Base-by-base conservation (phyloP, 2,888 invertebrate genomes). In the Aphelenchoides bicaudatus region DNA sequence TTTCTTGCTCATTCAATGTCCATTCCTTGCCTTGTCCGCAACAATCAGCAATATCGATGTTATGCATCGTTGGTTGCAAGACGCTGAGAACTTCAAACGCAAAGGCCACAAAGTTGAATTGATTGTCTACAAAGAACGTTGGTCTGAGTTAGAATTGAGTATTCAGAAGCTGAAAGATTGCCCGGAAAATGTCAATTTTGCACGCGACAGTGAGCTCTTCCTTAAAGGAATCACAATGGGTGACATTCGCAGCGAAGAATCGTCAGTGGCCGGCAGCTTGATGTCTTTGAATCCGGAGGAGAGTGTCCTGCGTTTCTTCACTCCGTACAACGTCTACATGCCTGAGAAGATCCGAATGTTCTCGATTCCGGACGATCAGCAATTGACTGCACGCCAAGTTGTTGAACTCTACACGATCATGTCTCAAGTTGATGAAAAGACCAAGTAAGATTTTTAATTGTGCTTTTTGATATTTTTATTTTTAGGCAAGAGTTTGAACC, bases 311-410 rank as follows among this genome's bases (percentile, higher is more conserved):
- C 55, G 62, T 8, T 67, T 69, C 49, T 64, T 76, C 54, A 74
- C 71, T 67, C 76, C 76, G 8, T 76, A 72, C 58, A 70, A 74
- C 51, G 74, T 76, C 3, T 76, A 70, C 63, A 73, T 70, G 65
- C 74, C 73, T 25, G 76, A 77, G 60, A 76, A 76, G 59, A 61
- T 76, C 31, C 56, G 67, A 27, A 74, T 76, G 74, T 76, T 76
- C 61, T 73, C 73, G 3, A 74, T 76, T 31, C 76, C 76, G 1
- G 74, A 70, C 56, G 76, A 76, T 58, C 77, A 77, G 56, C 73
- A 74, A 39, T 56, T 76, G 52, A 76, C 76, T 21, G 74, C 76
- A 31, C 64, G 68, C 13, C 74, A 76, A 58, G 68, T 76, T 43
- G 62, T 75, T 23, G 68, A 73, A 39, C 62, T 76, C n/a, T 76